Evolutionary conservation across 2,797 vertebrate genomes (phyloP), one percentile per base, ranked within the genome.

Genomic region (Sitta carolinensis): DNA sequence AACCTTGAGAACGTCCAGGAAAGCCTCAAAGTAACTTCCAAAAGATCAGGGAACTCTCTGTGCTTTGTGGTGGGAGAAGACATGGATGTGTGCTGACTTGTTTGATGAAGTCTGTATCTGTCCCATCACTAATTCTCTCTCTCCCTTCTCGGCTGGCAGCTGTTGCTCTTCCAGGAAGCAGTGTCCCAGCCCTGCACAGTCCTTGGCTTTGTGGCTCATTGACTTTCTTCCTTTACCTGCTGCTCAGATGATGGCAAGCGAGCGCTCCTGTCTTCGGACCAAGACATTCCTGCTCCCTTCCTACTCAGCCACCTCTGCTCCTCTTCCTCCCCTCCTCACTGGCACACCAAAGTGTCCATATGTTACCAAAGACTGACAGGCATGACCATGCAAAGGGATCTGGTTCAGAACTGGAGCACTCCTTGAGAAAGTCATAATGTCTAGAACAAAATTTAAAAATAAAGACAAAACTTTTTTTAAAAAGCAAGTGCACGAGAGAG

Each of bases 271-370:
- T 93, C 94, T 97, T 97, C 68, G 10, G 92, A 96, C 87, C 26
- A 20, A 97, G 96, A 97, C 86, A 95, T 95, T 97, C 94, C 95
- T 97, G 87, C 92, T 97, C 96, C 94, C 97, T 94, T 96, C 96
- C 96, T 96, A 78, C 67, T 87, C 94, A 88, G 78, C 84, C 95
- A 96, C 97, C 91, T 96, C 90, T 92, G 93, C 93, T 95, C 95
- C 97, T 97, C 95, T 96, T 95, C 59, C 75, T 97, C 96, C 96
- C 94, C 96, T 97, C 97, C 97, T 94, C 95, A 96, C 96, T 94
- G 98, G 96, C 97, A 98, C 98, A 98, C 98, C 98, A 98, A 98
- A 98, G 98, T 98, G 98, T 98, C 98, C 90, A 79, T 97, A 97
- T 75, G 84, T 97, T 98, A 98, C 98, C 98, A 98, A 98, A 98